phyloP scores from a whole-genome alignment of 37 sponge, comb jelly and placozoan genomes.

The Ephydatia muelleri region DNA sequence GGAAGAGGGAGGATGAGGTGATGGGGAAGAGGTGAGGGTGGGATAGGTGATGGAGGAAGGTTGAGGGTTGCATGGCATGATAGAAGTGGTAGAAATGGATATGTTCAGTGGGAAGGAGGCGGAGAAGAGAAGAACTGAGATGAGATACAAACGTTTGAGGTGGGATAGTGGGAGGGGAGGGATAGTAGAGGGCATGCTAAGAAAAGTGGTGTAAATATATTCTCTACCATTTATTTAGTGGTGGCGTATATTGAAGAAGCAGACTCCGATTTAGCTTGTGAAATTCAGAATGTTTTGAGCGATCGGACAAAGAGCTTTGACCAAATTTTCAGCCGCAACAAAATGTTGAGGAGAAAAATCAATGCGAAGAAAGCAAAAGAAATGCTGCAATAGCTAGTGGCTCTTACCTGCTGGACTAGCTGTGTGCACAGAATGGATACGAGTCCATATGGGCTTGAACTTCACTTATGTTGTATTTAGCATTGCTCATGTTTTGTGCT shows the following conservation, averaged over 20 bases:
- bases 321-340: constrained; percentile 77
- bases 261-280: constrained; percentile 36
- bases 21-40: neutral
- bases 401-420: neutral
- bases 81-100: neutral
- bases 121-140: neutral
- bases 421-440: too few species aligned
- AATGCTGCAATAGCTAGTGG: neutral
- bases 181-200: too few species aligned
- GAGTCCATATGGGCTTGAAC: too few species aligned
- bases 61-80: too few species aligned
- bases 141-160: neutral
- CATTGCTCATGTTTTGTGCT: too few species aligned
- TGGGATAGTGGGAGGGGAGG: too few species aligned
- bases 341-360: constrained; percentile 77
- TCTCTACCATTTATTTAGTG: constrained; percentile 33
- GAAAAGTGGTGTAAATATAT: too few species aligned
- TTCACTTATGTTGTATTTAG: too few species aligned
- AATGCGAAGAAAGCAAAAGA: constrained; percentile 23
- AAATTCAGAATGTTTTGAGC: constrained; percentile 37
- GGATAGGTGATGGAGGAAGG: neutral
- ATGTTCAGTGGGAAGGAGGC: neutral
- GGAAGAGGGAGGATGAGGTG: neutral
- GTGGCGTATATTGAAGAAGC: constrained; percentile 32
- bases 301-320: constrained; percentile 46